Percentiles rank a stretch among this genome's conserved stretches.
These are phyloP conservation scores for Pseudococcus viburni DNA, from an alignment of 2,888 invertebrate genomes.

Conservation along the genomic window DNA sequence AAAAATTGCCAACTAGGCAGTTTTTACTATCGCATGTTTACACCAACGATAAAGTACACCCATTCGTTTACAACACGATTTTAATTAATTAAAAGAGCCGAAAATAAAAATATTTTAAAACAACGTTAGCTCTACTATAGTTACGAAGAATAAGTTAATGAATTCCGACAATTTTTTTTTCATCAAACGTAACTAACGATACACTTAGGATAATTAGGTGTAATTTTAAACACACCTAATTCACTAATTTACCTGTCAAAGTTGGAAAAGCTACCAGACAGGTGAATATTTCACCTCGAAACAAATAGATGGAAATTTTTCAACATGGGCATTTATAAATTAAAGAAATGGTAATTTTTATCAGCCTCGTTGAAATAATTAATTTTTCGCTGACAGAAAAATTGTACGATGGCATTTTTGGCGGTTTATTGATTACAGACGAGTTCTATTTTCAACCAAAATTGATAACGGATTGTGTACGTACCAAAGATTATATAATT, in stretches of 20 bases:
- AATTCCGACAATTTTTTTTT: not conserved
- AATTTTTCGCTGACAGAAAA: not conserved
- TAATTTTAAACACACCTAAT: not conserved
- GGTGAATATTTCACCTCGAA: conserved; percentile 1
- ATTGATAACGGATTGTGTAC: not conserved
- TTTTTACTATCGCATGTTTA: not conserved
- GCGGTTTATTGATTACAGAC: not conserved
- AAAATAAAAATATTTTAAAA: conserved; percentile 13
- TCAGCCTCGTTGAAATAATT: not conserved
- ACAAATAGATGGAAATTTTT: not conserved
- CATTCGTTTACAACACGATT: not conserved
- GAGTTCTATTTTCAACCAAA: not conserved
- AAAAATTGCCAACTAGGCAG: not conserved
- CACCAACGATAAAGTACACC: not conserved
- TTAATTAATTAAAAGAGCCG: not conserved
- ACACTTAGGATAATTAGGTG: not conserved
- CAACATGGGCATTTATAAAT: conserved; percentile 5
- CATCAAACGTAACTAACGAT: not conserved
- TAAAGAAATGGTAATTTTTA: not conserved
- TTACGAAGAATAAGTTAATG: not conserved
- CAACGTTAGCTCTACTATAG: not conserved
- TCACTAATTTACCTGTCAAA: conserved; percentile 39
- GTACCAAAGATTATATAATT: not conserved
- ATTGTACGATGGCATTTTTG: not conserved
- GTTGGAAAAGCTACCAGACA: not conserved